Percentiles rank a stretch among this genome's conserved stretches.
Conservation (phyloP, 2,797 vertebrate species). For the Acestrorhynchus altus region DNA sequence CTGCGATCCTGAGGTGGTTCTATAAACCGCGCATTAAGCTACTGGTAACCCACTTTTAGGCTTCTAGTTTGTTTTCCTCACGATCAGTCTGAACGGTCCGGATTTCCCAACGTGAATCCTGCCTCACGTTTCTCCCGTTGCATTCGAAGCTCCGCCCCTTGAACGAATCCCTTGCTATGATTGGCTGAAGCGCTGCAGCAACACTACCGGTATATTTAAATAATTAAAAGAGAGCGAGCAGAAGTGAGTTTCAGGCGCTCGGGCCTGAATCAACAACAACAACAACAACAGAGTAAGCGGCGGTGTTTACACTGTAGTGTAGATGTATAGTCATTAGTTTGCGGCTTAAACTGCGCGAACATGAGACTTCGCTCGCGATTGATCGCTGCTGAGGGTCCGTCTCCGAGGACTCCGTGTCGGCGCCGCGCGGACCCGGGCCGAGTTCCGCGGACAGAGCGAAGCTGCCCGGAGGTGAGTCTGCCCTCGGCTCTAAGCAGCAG, state of each 20-base stretch:
- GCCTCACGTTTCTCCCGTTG: constrained; percentile 55
- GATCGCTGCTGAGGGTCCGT: constrained; percentile 40
- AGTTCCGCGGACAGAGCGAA: neutral
- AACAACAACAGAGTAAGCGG: neutral
- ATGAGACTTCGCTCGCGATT: constrained; percentile 79
- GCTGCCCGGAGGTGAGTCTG: neutral
- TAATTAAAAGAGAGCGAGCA: neutral
- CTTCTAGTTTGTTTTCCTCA: neutral
- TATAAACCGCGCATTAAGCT: neutral
- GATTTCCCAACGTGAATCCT: constrained; percentile 58
- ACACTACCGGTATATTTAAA: constrained; percentile 62
- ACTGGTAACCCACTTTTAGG: neutral
- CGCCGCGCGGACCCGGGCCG: constrained; percentile 25
- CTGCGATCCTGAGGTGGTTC: neutral
- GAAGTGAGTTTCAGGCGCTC: neutral
- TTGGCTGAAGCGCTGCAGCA: neutral
- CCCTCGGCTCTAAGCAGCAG: neutral
- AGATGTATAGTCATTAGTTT: neutral
- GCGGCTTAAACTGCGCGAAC: neutral
- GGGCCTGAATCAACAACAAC: neutral
- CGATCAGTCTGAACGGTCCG: neutral
- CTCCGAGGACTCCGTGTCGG: constrained; percentile 41
- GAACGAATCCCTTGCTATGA: neutral
- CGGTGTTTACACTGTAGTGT: neutral
- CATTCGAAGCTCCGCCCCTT: constrained; percentile 66